phyloP scores from a whole-genome alignment of 2,888 invertebrate species.

The Limenitis camilla region DNA sequence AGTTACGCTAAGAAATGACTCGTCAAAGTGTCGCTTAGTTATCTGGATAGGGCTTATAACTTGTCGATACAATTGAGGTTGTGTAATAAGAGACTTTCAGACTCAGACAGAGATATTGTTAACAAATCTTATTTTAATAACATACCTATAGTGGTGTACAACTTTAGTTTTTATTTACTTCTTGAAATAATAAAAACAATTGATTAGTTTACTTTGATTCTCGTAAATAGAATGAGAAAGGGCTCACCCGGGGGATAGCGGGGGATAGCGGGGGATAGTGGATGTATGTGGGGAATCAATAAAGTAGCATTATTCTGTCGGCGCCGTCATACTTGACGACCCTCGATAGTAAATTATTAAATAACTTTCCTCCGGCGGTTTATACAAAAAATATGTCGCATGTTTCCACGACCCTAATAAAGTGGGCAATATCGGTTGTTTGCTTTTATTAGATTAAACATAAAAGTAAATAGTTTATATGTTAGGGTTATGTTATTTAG shows the following conservation, averaged over 20 bases:
- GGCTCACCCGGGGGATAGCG: constrained; percentile 36
- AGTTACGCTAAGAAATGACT: too few species aligned
- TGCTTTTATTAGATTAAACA: not conserved
- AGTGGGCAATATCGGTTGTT: constrained; percentile 1
- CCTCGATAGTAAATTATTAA: constrained; percentile 22
- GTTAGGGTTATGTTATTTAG: not conserved
- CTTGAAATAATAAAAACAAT: too few species aligned
- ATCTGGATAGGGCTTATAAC: too few species aligned
- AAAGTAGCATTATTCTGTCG: constrained; percentile 16
- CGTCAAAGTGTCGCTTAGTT: too few species aligned
- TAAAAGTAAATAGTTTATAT: not conserved
- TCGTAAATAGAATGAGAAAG: constrained; percentile 41
- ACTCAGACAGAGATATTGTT: too few species aligned
- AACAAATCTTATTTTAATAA: too few species aligned
- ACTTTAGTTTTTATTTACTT: too few species aligned
- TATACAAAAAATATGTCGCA: constrained; percentile 7
- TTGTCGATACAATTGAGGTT: too few species aligned
- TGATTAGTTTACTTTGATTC: not conserved
- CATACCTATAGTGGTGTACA: too few species aligned
- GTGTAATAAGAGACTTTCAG: too few species aligned
- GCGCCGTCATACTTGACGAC: constrained; percentile 18
- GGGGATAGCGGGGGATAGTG: not conserved
- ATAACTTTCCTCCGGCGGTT: constrained; percentile 16
- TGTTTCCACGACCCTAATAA: constrained; percentile 10
- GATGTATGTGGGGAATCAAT: constrained; percentile 8